Percentiles rank a stretch among this genome's conserved stretches.
These are phyloP conservation scores for Bryconaethiops microstoma DNA, from an alignment of 2,797 vertebrate species.

Conservation along the genomic window DNA sequence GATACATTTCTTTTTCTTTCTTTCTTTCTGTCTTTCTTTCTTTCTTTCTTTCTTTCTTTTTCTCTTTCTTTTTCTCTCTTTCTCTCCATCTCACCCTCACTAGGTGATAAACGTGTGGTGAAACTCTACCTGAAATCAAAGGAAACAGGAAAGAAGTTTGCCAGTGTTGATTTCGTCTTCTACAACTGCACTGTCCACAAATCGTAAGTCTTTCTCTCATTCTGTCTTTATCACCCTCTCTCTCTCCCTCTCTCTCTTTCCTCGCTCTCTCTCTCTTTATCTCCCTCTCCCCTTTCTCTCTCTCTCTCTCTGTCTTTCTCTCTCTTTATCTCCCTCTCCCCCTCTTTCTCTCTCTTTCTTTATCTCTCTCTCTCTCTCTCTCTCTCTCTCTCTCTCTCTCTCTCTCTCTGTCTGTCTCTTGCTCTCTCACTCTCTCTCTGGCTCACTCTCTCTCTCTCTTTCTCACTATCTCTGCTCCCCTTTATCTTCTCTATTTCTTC, in stretches of 20 bases:
- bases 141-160: conserved; percentile 96
- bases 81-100: conserved; percentile 5
- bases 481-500: conserved; percentile 22
- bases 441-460: conserved; percentile 44
- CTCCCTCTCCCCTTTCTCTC: conserved; percentile 32
- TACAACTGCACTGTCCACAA: conserved; percentile 99
- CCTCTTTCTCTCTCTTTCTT: conserved; percentile 67
- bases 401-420: conserved; percentile 61
- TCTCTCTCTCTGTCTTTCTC: conserved; percentile 43
- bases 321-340: conserved; percentile 39
- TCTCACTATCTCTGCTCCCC: conserved; percentile 62
- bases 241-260: conserved; percentile 52
- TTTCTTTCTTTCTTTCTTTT: neutral
- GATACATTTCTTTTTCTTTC: conserved; percentile 30
- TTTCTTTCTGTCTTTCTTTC: neutral
- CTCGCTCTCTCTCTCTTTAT: conserved; percentile 59
- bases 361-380: conserved; percentile 22
- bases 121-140: conserved; percentile 96
- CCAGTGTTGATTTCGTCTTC: conserved; percentile 94
- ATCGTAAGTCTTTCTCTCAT: conserved; percentile 84
- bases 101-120: conserved; percentile 94
- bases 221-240: conserved; percentile 15
- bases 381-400: conserved; percentile 64
- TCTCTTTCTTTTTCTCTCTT: conserved; percentile 5
- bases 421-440: conserved; percentile 63